Evolutionary conservation across 2,113 vertebrate genomes (phyloP), one percentile per base, ranked within the genome.

Genomic region (Vanacampus margaritifer): DNA sequence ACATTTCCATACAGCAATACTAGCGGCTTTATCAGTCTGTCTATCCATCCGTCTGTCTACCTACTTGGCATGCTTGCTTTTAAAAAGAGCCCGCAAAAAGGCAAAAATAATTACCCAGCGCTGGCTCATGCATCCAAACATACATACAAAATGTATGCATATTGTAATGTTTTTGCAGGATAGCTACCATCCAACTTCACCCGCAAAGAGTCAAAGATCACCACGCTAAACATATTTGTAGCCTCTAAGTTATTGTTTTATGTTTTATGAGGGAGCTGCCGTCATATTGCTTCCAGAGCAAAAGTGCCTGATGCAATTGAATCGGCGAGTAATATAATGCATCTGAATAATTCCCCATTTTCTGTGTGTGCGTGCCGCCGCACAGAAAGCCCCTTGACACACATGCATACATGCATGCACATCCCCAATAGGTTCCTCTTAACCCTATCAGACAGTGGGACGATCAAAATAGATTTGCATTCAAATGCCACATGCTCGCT

Each of bases 281-380:
- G 92, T 92, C 92, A 92, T 94, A 94, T 94, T 94, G 93, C 92
- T 93, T 91, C 93, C 91, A 92, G 93, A 90, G 92, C 90, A 67
- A 91, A 93, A 68, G 91, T 24, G 32, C 50, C 72, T 75, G 89
- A 95, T 95, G 94, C 92, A 88, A 93, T 94, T 94, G 94, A 94
- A 94, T 94, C 94, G 94, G 91, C 86, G 90, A 91, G 91, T 91
- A 92, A 93, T 92, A 92, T 83, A 91, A 96, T 95, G 93, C 91
- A 92, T 94, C 91, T 88, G 78, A 90, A 94, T 95, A 93, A 94
- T 94, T 92, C 91, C 56, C 76, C 68, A 77, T 74, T 85, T 75
- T 74, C 78, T 77, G 73, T 69, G 69, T 56, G 65, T 43, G 53
- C 35, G 63, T 36, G 41, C 51, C 17, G 28, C 63, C 32, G 59